Conservation (phyloP, 1,140 invertebrate genomes). For the Capitella teleta region DNA sequence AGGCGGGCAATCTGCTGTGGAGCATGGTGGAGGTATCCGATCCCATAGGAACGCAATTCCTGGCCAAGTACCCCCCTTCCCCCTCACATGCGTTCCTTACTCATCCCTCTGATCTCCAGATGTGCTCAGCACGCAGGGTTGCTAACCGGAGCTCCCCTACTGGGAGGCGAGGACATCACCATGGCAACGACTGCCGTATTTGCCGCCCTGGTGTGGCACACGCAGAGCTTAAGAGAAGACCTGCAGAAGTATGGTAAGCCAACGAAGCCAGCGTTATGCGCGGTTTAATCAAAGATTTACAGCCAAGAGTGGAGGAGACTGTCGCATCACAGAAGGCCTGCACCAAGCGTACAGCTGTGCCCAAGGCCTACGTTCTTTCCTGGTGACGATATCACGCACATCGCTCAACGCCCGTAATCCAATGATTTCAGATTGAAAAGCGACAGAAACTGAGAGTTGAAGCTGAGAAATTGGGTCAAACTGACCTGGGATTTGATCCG, state of each 20-base stretch:
- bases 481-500: not conserved
- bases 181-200: constrained; percentile 27
- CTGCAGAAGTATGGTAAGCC: constrained; percentile 28
- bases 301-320: constrained; percentile 19
- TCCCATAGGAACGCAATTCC: no score
- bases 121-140: constrained; percentile 23
- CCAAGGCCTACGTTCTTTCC: constrained; percentile 22
- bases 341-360: constrained; percentile 30
- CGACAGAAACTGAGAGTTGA: not conserved
- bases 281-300: no score
- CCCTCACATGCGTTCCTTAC: no score
- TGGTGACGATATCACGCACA: constrained; percentile 21
- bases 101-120: constrained; percentile 17
- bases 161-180: constrained; percentile 26
- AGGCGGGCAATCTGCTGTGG: no score
- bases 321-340: constrained; percentile 24
- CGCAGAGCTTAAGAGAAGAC: constrained; percentile 34
- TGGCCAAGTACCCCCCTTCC: no score
- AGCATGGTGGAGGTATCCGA: no score
- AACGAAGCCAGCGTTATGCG: no score
- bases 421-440: not conserved
- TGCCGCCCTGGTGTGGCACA: constrained; percentile 36
- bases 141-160: not conserved
- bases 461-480: not conserved
- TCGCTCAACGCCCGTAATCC: no score